Evolutionary conservation across 92 coral and sea anemone species (phyloP).

Genomic region (Palythoa grandiflora): DNA sequence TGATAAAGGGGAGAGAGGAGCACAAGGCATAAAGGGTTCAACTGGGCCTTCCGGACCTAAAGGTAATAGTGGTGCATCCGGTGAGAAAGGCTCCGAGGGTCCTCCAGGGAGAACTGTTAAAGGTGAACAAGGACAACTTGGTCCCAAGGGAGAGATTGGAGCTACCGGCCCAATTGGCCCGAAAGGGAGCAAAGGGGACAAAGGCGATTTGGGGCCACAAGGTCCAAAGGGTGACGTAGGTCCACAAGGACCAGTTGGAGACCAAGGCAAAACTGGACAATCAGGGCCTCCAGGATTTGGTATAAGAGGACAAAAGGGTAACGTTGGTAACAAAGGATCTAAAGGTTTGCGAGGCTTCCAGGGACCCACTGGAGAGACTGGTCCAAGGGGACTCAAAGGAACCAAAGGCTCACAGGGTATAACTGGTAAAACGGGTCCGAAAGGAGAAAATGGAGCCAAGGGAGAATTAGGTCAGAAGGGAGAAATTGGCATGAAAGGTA

Average conservation of each 20-base stretch:
- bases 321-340: not conserved
- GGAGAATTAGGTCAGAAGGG: not conserved
- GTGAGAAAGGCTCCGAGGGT: slow-evolving; percentile 2
- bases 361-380: not conserved
- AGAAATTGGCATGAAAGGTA: not conserved
- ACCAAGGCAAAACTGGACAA: slow-evolving; percentile 13
- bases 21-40: not conserved
- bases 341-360: not conserved
- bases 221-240: slow-evolving; percentile 20
- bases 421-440: not conserved
- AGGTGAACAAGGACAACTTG: slow-evolving; percentile 4
- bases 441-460: not conserved
- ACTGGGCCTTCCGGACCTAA: not conserved
- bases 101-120: not conserved
- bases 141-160: slow-evolving; percentile 24
- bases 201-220: not conserved
- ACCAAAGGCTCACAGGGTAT: not conserved
- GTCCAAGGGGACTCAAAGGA: not conserved
- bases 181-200: slow-evolving; percentile 15
- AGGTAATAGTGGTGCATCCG: slow-evolving; percentile 15
- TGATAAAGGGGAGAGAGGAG: slow-evolving; percentile 27
- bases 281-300: slow-evolving; percentile 11
- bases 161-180: slow-evolving; percentile 6
- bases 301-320: not conserved
- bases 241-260: slow-evolving; percentile 13